Base-by-base conservation (phyloP, 1,140 invertebrate species). In the Hirudo medicinalis region DNA sequence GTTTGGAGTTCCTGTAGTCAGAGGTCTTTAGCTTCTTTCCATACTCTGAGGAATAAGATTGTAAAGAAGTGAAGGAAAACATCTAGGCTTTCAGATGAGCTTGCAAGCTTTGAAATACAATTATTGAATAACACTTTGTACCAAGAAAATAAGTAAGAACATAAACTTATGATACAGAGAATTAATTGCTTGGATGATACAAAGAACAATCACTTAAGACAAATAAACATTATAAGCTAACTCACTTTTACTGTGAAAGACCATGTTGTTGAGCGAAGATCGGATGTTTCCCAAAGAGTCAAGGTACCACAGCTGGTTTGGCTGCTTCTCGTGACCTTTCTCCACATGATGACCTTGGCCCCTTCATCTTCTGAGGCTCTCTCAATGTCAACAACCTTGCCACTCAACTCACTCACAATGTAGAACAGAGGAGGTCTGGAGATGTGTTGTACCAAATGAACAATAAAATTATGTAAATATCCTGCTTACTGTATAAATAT, bases 401-500 rank as follows among this genome's bases (percentile, higher is more conserved):
- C 69, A 49, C 54, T 70, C 69, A 70, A 53, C 29, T 70, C 69
- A 25, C 69, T 70, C 19, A 70, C 53, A 49, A 70, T 70, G 69
- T 70, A 54, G 53, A 70, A 70, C 8, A 63, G 20, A 25, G 57
- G 3, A 63, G 57, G 57, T 32, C 57, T 63, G 29, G 9, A 63
- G 57, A 25, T 63, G 9, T 0, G 1, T 22, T 6, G 29, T 25
- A 32, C 19, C 11, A 63, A 32, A 25, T 22, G 2, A 9, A 20
- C 9, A 57, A 25, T 57, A n/a, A 57, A 57, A 25, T 36, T 36
- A 3, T 36, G 32, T 36, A 6, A n/a, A 57, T 9, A 57, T 5
- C 9, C 54, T n/a, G 29, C 11, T 63, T 63, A 63, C 11, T 19
- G 19, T n/a, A 63, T 13, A 2, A 25, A 63, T 63, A 63, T 63